Percentiles rank a stretch among this genome's conserved stretches.
phyloP scores from a whole-genome alignment of 1,140 invertebrate species.

The Saccostrea glomerata region DNA sequence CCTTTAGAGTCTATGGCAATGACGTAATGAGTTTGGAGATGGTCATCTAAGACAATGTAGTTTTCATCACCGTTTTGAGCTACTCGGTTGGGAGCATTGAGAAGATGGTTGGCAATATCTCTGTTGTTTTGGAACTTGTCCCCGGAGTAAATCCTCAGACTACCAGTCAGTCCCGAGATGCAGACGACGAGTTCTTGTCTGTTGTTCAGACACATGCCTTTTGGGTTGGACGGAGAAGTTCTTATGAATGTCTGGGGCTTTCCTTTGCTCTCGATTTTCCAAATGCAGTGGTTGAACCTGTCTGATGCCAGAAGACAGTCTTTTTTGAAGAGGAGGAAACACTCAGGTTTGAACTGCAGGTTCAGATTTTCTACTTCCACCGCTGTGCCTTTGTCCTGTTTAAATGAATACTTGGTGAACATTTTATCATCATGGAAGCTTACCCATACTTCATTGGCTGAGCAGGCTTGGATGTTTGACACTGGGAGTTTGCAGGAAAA shows the following conservation, averaged over 20 bases:
- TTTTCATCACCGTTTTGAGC: slow-evolving; percentile 33
- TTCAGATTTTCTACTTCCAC: not conserved
- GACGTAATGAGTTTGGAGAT: not conserved
- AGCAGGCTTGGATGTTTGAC: not conserved
- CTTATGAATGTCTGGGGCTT: not conserved
- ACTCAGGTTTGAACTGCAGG: not conserved
- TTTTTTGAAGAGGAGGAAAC: not conserved
- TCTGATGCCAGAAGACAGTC: slow-evolving; percentile 18
- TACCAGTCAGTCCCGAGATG: not conserved
- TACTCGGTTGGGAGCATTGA: slow-evolving; percentile 2
- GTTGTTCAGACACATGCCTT: slow-evolving; percentile 11
- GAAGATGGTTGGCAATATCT: not conserved
- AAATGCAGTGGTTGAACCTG: slow-evolving; percentile 34
- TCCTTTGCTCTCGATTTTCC: not conserved
- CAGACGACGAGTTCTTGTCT: slow-evolving; percentile 29
- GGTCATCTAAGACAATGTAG: slow-evolving; percentile 22
- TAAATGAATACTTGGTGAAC: not conserved
- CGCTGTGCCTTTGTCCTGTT: not conserved
- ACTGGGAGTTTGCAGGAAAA: slow-evolving; percentile 5
- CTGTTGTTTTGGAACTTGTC: not conserved
- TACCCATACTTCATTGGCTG: not conserved
- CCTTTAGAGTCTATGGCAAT: slow-evolving; percentile 30
- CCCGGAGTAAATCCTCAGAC: not conserved
- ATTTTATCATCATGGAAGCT: not conserved
- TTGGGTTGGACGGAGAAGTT: not conserved